These are phyloP conservation scores for Ovibos moschatus DNA, from an alignment of 2,113 vertebrate genomes.

Conservation along the genomic window DNA sequence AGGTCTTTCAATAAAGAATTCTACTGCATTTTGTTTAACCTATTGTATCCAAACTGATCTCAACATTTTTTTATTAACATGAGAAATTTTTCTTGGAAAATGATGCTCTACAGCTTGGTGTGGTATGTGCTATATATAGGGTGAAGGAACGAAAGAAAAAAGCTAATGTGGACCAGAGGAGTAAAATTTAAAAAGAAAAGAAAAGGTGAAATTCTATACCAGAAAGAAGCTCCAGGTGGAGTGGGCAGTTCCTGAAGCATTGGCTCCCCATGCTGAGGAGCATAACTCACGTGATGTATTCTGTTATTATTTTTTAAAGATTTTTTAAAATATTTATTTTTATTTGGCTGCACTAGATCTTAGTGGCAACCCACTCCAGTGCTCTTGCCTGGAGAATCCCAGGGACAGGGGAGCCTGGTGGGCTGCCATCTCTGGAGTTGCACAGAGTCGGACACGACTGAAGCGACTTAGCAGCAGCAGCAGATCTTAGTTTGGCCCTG, in stretches of 20 bases:
- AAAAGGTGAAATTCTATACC: background rate
- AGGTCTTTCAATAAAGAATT: background rate
- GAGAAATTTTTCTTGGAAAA: background rate
- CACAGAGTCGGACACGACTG: too few species aligned
- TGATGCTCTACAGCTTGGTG: background rate
- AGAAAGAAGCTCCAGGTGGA: background rate
- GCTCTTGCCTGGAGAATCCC: too few species aligned
- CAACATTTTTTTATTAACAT: background rate
- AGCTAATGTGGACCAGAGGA: background rate
- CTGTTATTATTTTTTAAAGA: background rate
- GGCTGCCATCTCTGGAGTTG: too few species aligned
- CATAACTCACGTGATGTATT: background rate
- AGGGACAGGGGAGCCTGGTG: too few species aligned
- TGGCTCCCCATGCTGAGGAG: background rate
- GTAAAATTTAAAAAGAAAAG: background rate
- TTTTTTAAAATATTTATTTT: background rate
- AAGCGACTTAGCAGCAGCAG: too few species aligned
- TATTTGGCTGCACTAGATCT: background rate
- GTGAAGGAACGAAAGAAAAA: background rate
- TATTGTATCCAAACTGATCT: background rate
- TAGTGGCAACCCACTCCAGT: background rate
- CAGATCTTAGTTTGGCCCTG: background rate
- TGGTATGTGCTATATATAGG: fast-evolving
- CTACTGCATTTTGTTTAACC: background rate
- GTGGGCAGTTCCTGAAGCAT: too few species aligned